Percentiles rank a stretch among this genome's conserved stretches.
phyloP scores from a whole-genome alignment of 37 sponge, comb jelly and placozoan genomes.

The Lycopodina hypogea region DNA sequence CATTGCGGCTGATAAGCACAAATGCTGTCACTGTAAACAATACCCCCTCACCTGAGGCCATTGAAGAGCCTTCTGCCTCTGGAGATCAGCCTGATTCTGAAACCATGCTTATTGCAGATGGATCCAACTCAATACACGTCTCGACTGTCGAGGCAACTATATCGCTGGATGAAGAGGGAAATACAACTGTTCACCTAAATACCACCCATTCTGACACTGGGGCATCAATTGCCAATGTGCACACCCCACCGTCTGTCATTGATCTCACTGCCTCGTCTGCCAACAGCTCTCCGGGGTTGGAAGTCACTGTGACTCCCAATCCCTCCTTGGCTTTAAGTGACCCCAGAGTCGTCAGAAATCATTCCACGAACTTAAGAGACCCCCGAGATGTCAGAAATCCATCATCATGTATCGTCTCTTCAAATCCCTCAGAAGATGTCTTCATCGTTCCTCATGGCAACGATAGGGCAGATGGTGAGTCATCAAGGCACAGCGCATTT shows the following conservation, averaged over 20 bases:
- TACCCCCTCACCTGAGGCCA: not conserved
- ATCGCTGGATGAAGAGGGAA: not conserved
- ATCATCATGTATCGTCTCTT: not conserved
- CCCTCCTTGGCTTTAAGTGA: not conserved
- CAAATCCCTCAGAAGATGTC: not conserved
- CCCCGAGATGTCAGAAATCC: no score
- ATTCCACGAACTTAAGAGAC: no score
- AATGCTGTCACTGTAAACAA: not conserved
- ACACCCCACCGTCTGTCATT: slow-evolving; percentile 19
- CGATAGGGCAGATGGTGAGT: no score
- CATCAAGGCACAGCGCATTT: no score
- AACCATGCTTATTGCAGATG: not conserved
- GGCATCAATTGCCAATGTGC: not conserved
- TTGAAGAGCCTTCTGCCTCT: not conserved
- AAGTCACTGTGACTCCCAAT: not conserved
- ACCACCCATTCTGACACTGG: slow-evolving; percentile 29
- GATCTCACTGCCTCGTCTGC: slow-evolving; percentile 16
- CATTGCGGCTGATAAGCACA: not conserved
- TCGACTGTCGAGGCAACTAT: not conserved
- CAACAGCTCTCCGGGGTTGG: not conserved
- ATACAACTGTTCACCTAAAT: slow-evolving; percentile 8
- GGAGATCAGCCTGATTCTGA: not conserved
- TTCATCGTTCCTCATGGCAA: no score
- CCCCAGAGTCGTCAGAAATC: no score
- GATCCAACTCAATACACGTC: not conserved